These are phyloP conservation scores for Gadopsis marmoratus DNA, from an alignment of 2,797 vertebrate species.

Conservation along the genomic window DNA sequence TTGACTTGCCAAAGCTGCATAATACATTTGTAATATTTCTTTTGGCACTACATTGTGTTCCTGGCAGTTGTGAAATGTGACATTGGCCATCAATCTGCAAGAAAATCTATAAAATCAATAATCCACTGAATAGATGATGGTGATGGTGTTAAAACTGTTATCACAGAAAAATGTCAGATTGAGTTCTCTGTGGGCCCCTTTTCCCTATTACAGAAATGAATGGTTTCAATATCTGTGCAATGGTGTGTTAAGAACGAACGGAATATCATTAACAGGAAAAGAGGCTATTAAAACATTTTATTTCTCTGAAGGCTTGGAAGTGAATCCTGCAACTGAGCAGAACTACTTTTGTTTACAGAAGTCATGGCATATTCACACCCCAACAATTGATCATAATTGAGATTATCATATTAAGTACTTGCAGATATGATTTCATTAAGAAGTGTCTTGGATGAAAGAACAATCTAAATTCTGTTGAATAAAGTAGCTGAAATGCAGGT, in stretches of 20 bases:
- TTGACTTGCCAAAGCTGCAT: constrained; percentile 24
- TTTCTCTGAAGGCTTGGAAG: constrained; percentile 84
- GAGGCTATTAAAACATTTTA: constrained; percentile 89
- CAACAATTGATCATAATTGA: constrained; percentile 83
- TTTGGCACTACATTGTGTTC: not conserved
- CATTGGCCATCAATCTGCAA: constrained; percentile 35
- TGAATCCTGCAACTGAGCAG: constrained; percentile 85
- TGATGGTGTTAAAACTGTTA: constrained; percentile 63
- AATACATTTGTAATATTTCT: constrained; percentile 21
- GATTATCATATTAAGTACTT: constrained; percentile 85
- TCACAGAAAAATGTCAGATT: constrained; percentile 75
- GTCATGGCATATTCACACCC: constrained; percentile 76
- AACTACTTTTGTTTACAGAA: constrained; percentile 82
- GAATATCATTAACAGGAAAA: constrained; percentile 91
- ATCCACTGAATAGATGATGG: constrained; percentile 46
- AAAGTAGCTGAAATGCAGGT: constrained; percentile 51
- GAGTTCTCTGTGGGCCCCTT: constrained; percentile 80
- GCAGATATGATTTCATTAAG: constrained; percentile 81
- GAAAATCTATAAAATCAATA: constrained; percentile 50
- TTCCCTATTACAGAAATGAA: constrained; percentile 92
- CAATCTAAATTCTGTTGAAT: constrained; percentile 71
- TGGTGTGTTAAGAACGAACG: constrained; percentile 92
- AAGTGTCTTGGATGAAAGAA: constrained; percentile 72
- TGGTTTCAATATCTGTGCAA: constrained; percentile 94
- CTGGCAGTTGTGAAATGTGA: constrained; percentile 26